Base-by-base conservation (phyloP, 2,797 vertebrate species). In the Yasuhikotakia modesta region DNA sequence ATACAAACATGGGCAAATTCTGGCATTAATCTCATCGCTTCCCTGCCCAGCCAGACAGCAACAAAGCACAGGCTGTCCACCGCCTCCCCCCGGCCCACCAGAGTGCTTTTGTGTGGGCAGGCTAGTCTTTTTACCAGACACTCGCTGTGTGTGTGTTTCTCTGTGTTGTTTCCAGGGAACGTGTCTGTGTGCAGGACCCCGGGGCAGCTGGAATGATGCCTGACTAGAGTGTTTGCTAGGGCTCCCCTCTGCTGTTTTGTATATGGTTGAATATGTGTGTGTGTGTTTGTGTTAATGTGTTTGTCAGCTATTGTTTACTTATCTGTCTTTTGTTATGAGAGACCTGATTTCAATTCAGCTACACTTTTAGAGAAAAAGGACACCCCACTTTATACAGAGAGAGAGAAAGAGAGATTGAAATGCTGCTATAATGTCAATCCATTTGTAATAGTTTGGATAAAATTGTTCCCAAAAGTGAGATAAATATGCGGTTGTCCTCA, bases 131-230 rank as follows among this genome's bases (percentile, higher is more conserved):
- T 71, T 78, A 53, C 48, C 22, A 61, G 55, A 73, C 64, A 5
- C 78, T 67, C 78, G 16, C 66, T 43, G 19, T 39, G 68, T 81
- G 73, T 66, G 60, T 72, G n/a, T n/a, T 65, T 72, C 32, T 71
- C 39, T 73, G 80, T 78, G 53, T 58, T 76, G 75, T 79, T 82
- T 82, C 48, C 76, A 75, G 70, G 76, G 80, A 64, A 69, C 75
- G 70, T 48, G 71, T 79, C 80, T 82, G 66, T 78, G 58, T 70
- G 52, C 30, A 79, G 71, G 66, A 79, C 81, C 76, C 66, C 60
- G 71, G 71, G 76, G 66, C 76, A 14, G 43, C 66, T 82, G 76
- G 76, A 82, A 70, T 65, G 24, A 52, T 70, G 81, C 81, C 81
- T 70, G 71, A 58, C 27, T 16, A 32, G 63, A 61, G 58, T 74